These are phyloP conservation scores for Pyxicephalus adspersus DNA, from an alignment of 2,113 vertebrate genomes.

Conservation along the genomic window DNA sequence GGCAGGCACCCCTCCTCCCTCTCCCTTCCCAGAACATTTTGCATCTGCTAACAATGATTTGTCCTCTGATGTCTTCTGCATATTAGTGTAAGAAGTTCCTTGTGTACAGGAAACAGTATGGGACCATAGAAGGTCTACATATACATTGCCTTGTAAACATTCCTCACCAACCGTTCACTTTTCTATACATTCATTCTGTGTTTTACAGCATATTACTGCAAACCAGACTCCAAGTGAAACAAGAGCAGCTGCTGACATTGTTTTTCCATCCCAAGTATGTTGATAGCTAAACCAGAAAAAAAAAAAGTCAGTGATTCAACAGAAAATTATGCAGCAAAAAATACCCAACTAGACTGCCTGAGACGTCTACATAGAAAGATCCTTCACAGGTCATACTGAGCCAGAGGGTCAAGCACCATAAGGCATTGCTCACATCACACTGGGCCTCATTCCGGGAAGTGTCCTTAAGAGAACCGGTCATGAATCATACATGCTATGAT, in stretches of 20 bases:
- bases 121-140: neutral
- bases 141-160: neutral
- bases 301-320: conserved; percentile 19
- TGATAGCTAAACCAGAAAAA: neutral
- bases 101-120: neutral
- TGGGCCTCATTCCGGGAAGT: too few relatives aligned
- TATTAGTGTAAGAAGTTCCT: neutral
- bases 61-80: neutral
- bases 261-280: neutral
- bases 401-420: neutral
- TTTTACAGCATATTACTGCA: too few relatives aligned
- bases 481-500: too few relatives aligned
- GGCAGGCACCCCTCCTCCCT: neutral
- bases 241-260: neutral
- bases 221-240: too few relatives aligned
- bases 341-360: neutral
- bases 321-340: conserved; percentile 20
- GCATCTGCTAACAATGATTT: conserved; percentile 30
- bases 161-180: neutral
- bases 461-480: too few relatives aligned
- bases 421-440: too few relatives aligned
- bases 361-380: neutral
- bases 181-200: too few relatives aligned
- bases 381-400: neutral
- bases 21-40: neutral